phyloP scores from a whole-genome alignment of 2,113 vertebrate species.

The Isichthys henryi region DNA sequence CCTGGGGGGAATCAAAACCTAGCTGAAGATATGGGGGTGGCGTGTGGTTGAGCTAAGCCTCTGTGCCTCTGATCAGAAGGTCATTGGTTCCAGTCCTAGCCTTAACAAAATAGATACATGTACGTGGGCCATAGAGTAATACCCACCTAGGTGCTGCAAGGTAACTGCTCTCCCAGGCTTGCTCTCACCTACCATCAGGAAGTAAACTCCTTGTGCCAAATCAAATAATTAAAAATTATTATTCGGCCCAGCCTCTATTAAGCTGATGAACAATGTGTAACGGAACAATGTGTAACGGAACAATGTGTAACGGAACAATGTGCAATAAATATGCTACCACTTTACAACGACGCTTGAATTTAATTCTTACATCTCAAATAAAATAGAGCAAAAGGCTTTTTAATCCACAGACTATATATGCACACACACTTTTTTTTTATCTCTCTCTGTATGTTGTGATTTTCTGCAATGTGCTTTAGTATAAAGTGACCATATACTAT shows the following conservation, averaged over 20 bases:
- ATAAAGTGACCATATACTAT: neutral
- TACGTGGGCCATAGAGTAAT: neutral
- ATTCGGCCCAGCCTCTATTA: neutral
- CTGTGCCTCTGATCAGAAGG: neutral
- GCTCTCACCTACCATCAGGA: neutral
- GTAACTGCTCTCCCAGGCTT: neutral
- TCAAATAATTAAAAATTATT: neutral
- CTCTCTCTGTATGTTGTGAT: neutral
- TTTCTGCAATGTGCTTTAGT: neutral
- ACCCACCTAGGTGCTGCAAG: neutral
- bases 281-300: neutral
- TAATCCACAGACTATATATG: too few relatives aligned
- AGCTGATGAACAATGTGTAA: neutral
- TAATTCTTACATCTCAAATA: too few relatives aligned
- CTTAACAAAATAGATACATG: neutral
- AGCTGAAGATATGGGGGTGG: neutral
- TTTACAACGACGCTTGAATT: neutral
- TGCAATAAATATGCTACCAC: neutral
- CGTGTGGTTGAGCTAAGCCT: neutral
- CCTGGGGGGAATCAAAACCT: neutral
- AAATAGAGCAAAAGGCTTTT: too few relatives aligned
- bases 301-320: neutral
- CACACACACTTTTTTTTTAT: too few relatives aligned
- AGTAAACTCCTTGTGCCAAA: neutral
- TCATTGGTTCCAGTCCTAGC: neutral